These are phyloP conservation scores for Plectrocnemia conspersa DNA, from an alignment of 1,140 invertebrate genomes.

Conservation along the genomic window DNA sequence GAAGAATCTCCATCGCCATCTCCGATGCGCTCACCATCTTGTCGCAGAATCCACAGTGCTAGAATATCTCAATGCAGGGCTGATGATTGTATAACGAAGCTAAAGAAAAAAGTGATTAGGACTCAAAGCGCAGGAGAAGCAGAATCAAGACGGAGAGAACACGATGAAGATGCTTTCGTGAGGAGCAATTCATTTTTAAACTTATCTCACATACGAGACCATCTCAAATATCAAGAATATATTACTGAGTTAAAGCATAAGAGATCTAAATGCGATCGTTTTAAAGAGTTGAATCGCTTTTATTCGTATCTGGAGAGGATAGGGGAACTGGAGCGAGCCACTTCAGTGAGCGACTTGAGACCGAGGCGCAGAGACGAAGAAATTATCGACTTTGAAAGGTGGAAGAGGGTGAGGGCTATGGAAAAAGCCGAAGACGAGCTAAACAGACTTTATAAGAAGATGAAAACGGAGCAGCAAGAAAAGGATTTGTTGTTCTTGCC, in stretches of 20 bases:
- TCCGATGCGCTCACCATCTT: constrained; percentile 59
- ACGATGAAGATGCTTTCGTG: constrained; percentile 26
- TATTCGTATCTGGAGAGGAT: constrained; percentile 83
- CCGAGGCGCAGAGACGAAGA: constrained; percentile 67
- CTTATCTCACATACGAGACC: constrained; percentile 43
- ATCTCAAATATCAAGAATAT: constrained; percentile 65
- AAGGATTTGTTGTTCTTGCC: constrained; percentile 79
- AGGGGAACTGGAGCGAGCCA: constrained; percentile 72
- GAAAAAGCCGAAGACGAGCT: constrained; percentile 80
- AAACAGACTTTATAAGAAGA: constrained; percentile 68
- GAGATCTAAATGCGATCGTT: constrained; percentile 69
- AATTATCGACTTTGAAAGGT: constrained; percentile 81
- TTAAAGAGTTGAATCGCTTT: constrained; percentile 80
- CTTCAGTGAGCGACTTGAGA: constrained; percentile 64
- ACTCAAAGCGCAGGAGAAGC: constrained; percentile 61
- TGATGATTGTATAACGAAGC: constrained; percentile 26
- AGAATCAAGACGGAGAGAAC: constrained; percentile 39
- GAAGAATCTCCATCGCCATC: constrained; percentile 52
- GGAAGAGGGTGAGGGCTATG: constrained; percentile 73
- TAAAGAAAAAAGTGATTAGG: constrained; percentile 47
- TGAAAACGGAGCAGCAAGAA: constrained; percentile 73
- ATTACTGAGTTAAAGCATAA: constrained; percentile 68
- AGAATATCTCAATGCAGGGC: constrained; percentile 43
- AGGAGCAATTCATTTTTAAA: constrained; percentile 49
- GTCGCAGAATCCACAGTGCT: constrained; percentile 56